Percentiles rank a stretch among this genome's conserved stretches.
Evolutionary conservation across 2,113 vertebrate genomes (phyloP).

Genomic region (Vireo altiloquus): DNA sequence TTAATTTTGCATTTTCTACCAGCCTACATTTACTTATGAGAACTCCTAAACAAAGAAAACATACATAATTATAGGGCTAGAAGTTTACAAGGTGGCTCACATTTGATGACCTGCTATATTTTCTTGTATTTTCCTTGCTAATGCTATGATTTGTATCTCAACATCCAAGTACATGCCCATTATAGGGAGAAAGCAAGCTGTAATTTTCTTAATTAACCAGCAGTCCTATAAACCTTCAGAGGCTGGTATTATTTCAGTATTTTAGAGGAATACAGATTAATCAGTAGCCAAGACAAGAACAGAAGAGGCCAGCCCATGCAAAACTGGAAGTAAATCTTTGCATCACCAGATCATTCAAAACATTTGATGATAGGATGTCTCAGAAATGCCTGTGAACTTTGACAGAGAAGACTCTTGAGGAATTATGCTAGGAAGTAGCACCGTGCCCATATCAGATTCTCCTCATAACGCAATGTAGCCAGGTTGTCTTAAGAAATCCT

Average conservation of each 20-base stretch:
- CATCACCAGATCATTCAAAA: not conserved
- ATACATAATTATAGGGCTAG: not conserved
- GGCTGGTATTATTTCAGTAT: not conserved
- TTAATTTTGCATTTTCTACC: not conserved
- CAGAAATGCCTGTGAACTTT: not conserved
- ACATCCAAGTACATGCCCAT: not conserved
- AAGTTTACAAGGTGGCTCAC: not conserved
- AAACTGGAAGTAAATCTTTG: not conserved
- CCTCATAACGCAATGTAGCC: not conserved
- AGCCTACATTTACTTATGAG: not conserved
- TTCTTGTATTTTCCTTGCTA: conserved; percentile 18
- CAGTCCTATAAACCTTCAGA: not conserved
- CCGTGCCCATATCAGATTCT: not conserved
- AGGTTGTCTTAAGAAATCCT: not conserved
- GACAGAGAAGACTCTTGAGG: not conserved
- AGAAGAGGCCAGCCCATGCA: not conserved
- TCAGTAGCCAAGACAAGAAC: not conserved
- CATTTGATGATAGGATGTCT: not conserved
- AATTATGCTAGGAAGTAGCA: not conserved
- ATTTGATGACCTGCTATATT: not conserved
- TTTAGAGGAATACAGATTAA: not conserved
- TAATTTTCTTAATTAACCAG: not conserved
- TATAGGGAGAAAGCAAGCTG: not conserved
- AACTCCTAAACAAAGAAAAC: not conserved
- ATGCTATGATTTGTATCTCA: not conserved